Evolutionary conservation across 2,888 invertebrate species (phyloP).

Genomic region (Eubasilissa splendida): DNA sequence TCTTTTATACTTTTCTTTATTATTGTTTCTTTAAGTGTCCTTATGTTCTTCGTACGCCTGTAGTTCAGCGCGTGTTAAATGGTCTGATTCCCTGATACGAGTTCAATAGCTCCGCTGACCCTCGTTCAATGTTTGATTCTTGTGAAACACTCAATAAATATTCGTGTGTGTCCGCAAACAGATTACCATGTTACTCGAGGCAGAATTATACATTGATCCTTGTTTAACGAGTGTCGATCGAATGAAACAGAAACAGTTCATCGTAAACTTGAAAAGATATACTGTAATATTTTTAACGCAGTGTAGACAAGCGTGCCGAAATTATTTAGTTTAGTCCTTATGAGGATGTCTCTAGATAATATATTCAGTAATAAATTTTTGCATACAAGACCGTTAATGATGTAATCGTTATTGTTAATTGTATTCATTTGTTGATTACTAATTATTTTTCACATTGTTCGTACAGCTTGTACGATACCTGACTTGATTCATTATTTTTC

Average conservation of each 20-base stretch:
- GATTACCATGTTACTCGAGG: not conserved
- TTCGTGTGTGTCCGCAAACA: not conserved
- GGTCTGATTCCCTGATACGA: slow-evolving; percentile 15
- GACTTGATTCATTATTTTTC: no score
- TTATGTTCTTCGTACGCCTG: not conserved
- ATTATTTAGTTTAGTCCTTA: slow-evolving; percentile 9
- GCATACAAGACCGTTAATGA: no score
- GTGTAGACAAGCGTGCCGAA: not conserved
- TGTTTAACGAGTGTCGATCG: not conserved
- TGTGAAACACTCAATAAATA: not conserved
- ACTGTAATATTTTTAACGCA: not conserved
- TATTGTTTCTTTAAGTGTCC: not conserved
- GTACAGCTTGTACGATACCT: no score
- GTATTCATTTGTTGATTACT: no score
- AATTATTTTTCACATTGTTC: no score
- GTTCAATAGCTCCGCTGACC: slow-evolving; percentile 17
- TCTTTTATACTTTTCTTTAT: slow-evolving; percentile 31
- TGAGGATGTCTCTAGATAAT: not conserved
- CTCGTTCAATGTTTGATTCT: not conserved
- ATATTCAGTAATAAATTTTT: not conserved
- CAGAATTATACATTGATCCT: not conserved
- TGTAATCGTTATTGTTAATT: no score
- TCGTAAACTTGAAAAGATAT: not conserved
- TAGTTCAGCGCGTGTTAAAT: not conserved
- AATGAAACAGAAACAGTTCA: not conserved